These are phyloP conservation scores for Dimorphilus gyrociliatus DNA, from an alignment of 2,888 invertebrate species.

Conservation along the genomic window DNA sequence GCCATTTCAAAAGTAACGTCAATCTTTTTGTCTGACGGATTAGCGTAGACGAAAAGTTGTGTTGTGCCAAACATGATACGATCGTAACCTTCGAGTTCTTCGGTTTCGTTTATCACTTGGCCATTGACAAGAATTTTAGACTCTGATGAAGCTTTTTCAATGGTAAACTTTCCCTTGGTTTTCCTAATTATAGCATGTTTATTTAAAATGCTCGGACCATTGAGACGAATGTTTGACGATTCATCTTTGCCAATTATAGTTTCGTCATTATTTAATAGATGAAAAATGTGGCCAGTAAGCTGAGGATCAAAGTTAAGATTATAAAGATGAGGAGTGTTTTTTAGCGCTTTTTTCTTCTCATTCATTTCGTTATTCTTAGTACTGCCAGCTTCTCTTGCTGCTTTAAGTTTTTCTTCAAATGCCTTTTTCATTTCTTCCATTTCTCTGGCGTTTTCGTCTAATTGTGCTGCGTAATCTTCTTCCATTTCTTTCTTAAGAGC, in stretches of 20 bases:
- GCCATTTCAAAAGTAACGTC: constrained; percentile 42
- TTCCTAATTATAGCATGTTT: constrained; percentile 39
- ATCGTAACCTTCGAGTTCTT: constrained; percentile 42
- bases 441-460: constrained; percentile 41
- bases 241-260: constrained; percentile 36
- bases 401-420: constrained; percentile 33
- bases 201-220: constrained; percentile 42
- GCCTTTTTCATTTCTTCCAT: constrained; percentile 42
- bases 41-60: constrained; percentile 43
- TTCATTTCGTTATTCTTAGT: constrained; percentile 11
- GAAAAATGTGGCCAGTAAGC: constrained; percentile 41
- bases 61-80: constrained; percentile 44
- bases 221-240: constrained; percentile 36
- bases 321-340: constrained; percentile 42
- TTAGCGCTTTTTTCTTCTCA: constrained; percentile 35
- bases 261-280: constrained; percentile 40
- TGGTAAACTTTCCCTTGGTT: constrained; percentile 26
- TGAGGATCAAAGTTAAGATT: constrained; percentile 45
- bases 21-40: constrained; percentile 33
- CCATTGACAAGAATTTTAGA: constrained; percentile 42
- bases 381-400: constrained; percentile 18
- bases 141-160: constrained; percentile 32
- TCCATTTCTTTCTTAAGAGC: constrained; percentile 22
- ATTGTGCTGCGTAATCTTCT: constrained; percentile 36
- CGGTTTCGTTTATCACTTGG: constrained; percentile 35